Percentiles rank a stretch among this genome's conserved stretches.
phyloP scores from a whole-genome alignment of 2,113 vertebrate genomes.

The Sisor rabdophorus region DNA sequence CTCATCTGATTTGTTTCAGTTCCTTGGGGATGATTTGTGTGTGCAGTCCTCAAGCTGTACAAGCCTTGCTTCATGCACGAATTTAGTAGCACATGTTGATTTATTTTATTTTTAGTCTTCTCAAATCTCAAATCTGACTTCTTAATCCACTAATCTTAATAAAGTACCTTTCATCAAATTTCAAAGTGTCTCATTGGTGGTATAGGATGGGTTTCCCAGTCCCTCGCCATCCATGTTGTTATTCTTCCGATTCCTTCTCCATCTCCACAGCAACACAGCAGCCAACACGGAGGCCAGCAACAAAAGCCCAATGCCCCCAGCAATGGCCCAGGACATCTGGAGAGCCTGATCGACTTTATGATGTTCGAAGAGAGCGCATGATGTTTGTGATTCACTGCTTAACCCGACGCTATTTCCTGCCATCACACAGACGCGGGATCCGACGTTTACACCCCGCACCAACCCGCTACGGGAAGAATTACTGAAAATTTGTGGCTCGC shows the following conservation, averaged over 20 bases:
- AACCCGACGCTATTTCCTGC: slow-evolving; percentile 62
- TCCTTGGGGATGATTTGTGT: not conserved
- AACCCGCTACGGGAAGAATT: slow-evolving; percentile 38
- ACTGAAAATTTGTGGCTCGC: slow-evolving; percentile 30
- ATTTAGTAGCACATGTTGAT: not conserved
- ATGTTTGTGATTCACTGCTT: slow-evolving; percentile 53
- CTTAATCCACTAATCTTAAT: not conserved
- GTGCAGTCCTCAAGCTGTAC: not conserved
- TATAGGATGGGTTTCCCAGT: slow-evolving; percentile 67
- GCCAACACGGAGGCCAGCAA: slow-evolving; percentile 51
- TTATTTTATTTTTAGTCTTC: not conserved
- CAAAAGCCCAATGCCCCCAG: slow-evolving; percentile 56
- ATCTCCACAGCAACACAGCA: slow-evolving; percentile 54
- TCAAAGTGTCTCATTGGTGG: slow-evolving; percentile 54
- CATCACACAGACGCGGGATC: slow-evolving; percentile 67
- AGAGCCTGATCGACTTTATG: not conserved
- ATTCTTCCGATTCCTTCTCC: slow-evolving; percentile 44
- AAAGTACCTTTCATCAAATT: not conserved
- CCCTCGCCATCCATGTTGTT: slow-evolving; percentile 52
- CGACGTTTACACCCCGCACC: slow-evolving; percentile 54
- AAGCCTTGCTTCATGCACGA: not conserved
- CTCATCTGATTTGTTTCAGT: not conserved
- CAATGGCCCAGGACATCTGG: slow-evolving; percentile 48
- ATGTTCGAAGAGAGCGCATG: slow-evolving; percentile 57
- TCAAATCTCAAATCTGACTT: not conserved